Base-by-base conservation (phyloP, 2,797 vertebrate species). In the Sebastes minor region DNA sequence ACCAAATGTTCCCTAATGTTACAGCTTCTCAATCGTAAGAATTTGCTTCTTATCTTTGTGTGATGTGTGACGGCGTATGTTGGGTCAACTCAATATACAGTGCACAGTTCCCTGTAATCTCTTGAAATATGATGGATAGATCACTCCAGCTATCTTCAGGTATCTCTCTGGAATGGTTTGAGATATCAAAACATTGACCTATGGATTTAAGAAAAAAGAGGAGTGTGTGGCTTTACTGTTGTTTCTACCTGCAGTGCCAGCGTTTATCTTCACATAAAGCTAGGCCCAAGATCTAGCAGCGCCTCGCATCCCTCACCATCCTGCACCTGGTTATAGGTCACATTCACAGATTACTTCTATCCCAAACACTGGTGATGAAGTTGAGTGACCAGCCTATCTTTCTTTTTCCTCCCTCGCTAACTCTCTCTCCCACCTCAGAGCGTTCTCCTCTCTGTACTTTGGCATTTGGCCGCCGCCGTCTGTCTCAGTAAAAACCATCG, bases 401-500 rank as follows among this genome's bases (percentile, higher is more conserved):
- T 86, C 71, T 70, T 70, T 52, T 56, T 20, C 70, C 27, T 66
- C 74, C 74, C 69, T 46, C 68, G 72, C 63, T 56, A 77, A 81
- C 87, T 86, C 77, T 84, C 73, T 86, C 81, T 62, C 80, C 74
- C 70, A 79, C 85, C 85, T 92, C 73, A 13, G 72, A 81, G 85
- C 74, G 18, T 71, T 91, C 87, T 86, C 85, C 77, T 90, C 78
- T 89, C 82, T 82, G 83, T 89, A 78, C 84, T 89, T 88, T 92
- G 86, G 89, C 92, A 90, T 93, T 92, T 93, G 91, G 91, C 90
- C 79, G 82, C 87, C 1, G 74, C 88, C 89, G 86, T 92, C 91
- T 89, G 93, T 92, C 91, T 94, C 91, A 86, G 92, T 92, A 91
- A 93, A 94, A 94, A 91, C 93, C 94, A 91, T 94, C 94, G 93